Evolutionary conservation across 2,797 vertebrate genomes (phyloP).

Genomic region (Mormyrops boulengeri): DNA sequence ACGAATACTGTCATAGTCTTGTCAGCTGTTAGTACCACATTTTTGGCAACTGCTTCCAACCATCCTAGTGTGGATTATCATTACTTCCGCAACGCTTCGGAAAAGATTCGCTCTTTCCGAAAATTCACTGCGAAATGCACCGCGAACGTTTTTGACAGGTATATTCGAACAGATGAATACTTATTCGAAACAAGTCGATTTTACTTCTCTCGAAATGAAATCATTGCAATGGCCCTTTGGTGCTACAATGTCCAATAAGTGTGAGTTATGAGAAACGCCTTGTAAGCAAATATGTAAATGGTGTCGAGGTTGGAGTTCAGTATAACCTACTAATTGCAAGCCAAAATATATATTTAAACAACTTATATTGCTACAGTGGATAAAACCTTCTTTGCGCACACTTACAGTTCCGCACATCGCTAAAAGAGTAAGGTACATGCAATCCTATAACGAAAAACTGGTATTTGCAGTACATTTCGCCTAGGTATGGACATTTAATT

Average conservation of each 20-base stretch:
- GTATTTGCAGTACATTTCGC: conserved; percentile 3
- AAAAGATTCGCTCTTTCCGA: not conserved
- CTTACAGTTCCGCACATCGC: conserved; percentile 16
- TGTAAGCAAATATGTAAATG: not conserved
- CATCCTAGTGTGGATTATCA: not conserved
- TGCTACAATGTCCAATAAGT: not conserved
- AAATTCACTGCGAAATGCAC: not conserved
- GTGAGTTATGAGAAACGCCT: not conserved
- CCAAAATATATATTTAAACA: conserved; percentile 12
- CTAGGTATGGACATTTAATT: conserved; percentile 21
- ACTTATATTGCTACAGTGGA: conserved; percentile 16
- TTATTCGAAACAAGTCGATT: not conserved
- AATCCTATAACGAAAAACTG: conserved; percentile 2
- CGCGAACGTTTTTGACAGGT: not conserved
- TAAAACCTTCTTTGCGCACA: conserved; percentile 8
- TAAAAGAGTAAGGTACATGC: conserved; percentile 26
- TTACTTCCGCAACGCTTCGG: not conserved
- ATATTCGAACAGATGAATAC: not conserved
- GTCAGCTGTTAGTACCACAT: not conserved
- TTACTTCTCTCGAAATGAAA: not conserved
- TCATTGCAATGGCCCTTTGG: not conserved
- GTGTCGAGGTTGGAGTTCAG: not conserved
- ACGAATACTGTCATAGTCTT: not conserved
- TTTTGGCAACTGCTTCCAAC: conserved; percentile 1
- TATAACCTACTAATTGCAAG: conserved; percentile 4